Evolutionary conservation across 2,888 invertebrate species (phyloP).

Genomic region (Horisme vitalbata): DNA sequence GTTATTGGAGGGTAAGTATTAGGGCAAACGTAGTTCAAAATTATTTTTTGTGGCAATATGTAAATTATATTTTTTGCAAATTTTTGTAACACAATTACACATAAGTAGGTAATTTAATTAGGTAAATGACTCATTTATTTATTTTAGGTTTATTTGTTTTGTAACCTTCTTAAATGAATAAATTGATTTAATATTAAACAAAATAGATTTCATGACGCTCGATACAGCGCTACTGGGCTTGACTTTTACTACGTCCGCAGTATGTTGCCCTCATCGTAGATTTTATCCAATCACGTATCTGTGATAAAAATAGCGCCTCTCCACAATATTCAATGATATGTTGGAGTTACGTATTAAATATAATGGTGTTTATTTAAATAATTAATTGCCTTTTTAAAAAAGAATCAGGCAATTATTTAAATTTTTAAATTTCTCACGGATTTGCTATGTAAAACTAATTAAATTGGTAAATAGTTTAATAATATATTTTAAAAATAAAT

Average conservation of each 20-base stretch:
- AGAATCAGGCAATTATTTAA: background rate
- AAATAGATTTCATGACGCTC: background rate
- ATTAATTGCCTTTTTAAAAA: background rate
- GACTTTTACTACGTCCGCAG: constrained; percentile 4
- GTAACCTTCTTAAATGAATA: no score
- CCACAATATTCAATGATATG: constrained; percentile 1
- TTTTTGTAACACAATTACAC: no score
- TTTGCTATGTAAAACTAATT: background rate
- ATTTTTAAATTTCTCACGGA: background rate
- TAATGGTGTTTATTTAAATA: constrained; percentile 10
- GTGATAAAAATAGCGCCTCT: constrained; percentile 10
- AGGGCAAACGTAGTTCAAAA: no score
- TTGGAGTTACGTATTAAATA: background rate
- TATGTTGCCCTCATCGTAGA: constrained; percentile 4
- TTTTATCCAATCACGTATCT: constrained; percentile 11
- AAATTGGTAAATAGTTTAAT: background rate
- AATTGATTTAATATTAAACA: no score
- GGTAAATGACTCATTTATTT: no score
- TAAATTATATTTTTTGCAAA: no score
- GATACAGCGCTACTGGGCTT: constrained; percentile 1
- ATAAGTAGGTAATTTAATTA: no score
- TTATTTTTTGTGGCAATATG: no score
- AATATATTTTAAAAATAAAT: no score
- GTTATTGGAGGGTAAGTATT: no score
- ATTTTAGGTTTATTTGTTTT: no score